phyloP scores from a whole-genome alignment of 2,113 vertebrate genomes.

The Elanus axillaris region DNA sequence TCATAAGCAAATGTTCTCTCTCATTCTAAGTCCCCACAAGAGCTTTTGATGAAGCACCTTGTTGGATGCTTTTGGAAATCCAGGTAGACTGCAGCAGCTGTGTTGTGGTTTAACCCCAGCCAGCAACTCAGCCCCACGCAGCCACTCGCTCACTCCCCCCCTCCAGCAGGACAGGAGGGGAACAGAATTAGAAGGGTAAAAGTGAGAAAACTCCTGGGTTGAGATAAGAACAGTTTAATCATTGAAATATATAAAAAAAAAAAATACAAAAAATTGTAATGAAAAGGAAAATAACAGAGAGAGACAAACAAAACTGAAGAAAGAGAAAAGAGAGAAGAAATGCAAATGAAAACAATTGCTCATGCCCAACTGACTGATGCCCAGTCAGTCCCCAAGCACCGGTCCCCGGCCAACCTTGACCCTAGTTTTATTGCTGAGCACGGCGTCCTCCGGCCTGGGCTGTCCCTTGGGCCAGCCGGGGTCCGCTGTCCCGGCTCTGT shows the following conservation, averaged over 20 bases:
- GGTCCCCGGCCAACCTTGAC: too few relatives aligned
- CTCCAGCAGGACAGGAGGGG: fast-evolving
- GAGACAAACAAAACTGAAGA: not conserved
- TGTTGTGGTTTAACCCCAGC: not conserved
- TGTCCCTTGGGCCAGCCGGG: too few relatives aligned
- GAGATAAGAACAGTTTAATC: not conserved
- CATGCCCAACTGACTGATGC: not conserved
- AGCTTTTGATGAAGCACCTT: not conserved
- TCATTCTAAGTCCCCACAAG: not conserved
- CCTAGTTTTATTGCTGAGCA: too few relatives aligned
- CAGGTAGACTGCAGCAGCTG: not conserved
- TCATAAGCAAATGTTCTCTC: not conserved
- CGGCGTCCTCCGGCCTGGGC: too few relatives aligned
- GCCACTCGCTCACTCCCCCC: not conserved
- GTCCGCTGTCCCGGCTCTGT: too few relatives aligned
- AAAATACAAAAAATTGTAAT: too few relatives aligned
- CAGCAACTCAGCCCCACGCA: not conserved
- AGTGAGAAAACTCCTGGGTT: not conserved
- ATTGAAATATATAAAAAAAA: not conserved
- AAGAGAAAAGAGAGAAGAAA: not conserved
- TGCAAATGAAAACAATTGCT: not conserved
- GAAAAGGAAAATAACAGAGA: not conserved
- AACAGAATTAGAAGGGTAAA: not conserved
- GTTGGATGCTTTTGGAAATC: not conserved
- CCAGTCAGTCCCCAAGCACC: not conserved